Evolutionary conservation across 2,888 invertebrate species (phyloP).

Genomic region (Drosophila putrida): DNA sequence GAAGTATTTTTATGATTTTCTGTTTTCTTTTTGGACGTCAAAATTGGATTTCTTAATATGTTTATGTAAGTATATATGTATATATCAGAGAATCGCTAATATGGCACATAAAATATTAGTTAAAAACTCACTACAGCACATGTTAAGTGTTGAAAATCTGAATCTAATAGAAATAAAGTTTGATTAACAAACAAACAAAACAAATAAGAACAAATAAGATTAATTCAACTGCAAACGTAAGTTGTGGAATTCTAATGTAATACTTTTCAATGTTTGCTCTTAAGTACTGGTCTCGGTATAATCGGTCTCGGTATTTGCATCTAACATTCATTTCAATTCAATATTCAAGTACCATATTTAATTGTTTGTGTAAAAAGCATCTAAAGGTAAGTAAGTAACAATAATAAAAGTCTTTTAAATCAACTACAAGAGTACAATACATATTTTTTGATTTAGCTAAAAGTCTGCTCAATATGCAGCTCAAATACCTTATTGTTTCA

Average conservation of each 20-base stretch:
- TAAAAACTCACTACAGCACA: constrained; percentile 74
- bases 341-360: constrained; percentile 9
- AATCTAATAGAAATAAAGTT: background rate
- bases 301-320: constrained; percentile 16
- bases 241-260: constrained; percentile 77
- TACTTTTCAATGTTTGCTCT: constrained; percentile 71
- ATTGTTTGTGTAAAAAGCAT: constrained; percentile 63
- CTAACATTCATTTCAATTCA: constrained; percentile 3
- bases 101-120: constrained; percentile 76
- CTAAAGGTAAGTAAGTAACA: constrained; percentile 70
- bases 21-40: constrained; percentile 34
- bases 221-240: constrained; percentile 51
- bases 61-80: constrained; percentile 26
- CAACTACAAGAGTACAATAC: constrained; percentile 66
- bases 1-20: constrained; percentile 3
- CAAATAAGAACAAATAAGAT: constrained; percentile 16
- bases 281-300: constrained; percentile 75
- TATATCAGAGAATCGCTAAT: constrained; percentile 31
- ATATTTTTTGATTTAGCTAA: constrained; percentile 38
- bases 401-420: constrained; percentile 70
- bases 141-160: constrained; percentile 51
- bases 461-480: constrained; percentile 14
- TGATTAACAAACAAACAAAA: constrained; percentile 5
- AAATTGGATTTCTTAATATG: constrained; percentile 24
- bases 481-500: constrained; percentile 44